phyloP scores from a whole-genome alignment of 2,797 vertebrate genomes.

The Lerista edwardsae region DNA sequence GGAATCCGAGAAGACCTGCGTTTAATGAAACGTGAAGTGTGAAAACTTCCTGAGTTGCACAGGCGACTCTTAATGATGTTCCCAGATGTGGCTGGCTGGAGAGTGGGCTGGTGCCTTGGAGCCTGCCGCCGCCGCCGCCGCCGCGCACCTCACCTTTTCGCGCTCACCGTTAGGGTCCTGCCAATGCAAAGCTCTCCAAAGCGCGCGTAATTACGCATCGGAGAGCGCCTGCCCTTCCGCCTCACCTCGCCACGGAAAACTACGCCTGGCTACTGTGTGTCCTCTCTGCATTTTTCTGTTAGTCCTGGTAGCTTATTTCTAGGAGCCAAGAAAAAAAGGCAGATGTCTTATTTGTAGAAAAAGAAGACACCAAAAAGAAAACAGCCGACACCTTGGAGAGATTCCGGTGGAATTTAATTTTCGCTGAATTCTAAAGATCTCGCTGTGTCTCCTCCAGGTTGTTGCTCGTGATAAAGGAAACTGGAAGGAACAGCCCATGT shows the following conservation, averaged over 20 bases:
- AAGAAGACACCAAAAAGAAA: constrained; percentile 65
- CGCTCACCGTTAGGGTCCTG: not conserved
- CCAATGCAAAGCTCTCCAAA: not conserved
- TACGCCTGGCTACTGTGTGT: not conserved
- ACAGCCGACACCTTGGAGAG: constrained; percentile 62
- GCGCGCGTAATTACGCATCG: constrained; percentile 28
- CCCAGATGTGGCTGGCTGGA: constrained; percentile 86
- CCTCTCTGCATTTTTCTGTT: constrained; percentile 24
- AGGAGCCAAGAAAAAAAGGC: constrained; percentile 32
- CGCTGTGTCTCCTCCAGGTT: not conserved
- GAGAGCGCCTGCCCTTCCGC: not conserved
- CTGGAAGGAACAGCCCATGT: not conserved
- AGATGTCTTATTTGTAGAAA: constrained; percentile 70
- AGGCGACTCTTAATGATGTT: constrained; percentile 88
- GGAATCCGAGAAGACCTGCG: constrained; percentile 87
- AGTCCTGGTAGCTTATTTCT: constrained; percentile 66
- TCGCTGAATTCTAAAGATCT: constrained; percentile 49
- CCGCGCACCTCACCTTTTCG: not conserved
- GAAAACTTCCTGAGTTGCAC: constrained; percentile 91
- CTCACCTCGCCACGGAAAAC: not conserved
- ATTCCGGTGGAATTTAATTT: constrained; percentile 68
- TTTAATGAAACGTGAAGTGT: constrained; percentile 99
- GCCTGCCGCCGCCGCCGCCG: too few relatives aligned
- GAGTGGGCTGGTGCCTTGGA: constrained; percentile 33
- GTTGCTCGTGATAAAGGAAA: not conserved